Base-by-base conservation (phyloP, 2,888 invertebrate species). In the Noctuana brunneofusca region DNA sequence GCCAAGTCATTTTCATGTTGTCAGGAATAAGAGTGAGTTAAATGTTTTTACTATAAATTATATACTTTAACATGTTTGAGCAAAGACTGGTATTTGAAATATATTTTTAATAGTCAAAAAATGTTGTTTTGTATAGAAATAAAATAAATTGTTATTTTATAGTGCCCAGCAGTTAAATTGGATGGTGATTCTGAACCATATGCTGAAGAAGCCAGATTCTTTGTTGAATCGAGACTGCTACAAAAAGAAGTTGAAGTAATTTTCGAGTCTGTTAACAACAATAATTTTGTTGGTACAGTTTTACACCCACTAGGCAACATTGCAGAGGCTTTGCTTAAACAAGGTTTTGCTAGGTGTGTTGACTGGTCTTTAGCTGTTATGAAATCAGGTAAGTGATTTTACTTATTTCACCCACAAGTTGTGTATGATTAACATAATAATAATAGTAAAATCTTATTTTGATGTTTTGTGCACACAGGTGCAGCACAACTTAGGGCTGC, bases 1-100 rank as follows among this genome's bases (percentile, higher is more conserved):
- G 97, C 73, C 96, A 98, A 78, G 95, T 99, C 64, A 99, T 98
- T 0, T 86, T 99, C 64, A 98, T 98, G 96, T 94, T 99, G 68
- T 97, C 98, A 56, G 99, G 99, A 65, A 97, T 99, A 70, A 92
- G 96, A 76, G 95, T 95, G 83, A 92, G 93, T 86, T 65, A 60
- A 63, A 41, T 41, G 11, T 38, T 2, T 38, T 9, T n/a, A n/a
- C n/a, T n/a, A n/a, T n/a, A n/a, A n/a, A n/a, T n/a, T n/a, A 41
- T 35, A 49, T 48, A 12, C 6, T 24, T 58, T 46, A 11, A 27
- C 5, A 8, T 27, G 9, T 27, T 27, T 6, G 0, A 27, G 0
- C 5, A 27, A 8, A 27, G 5, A 27, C 9, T 32, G 12, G 12
- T 32, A 38, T 14, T 38, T n/a, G 2, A n/a, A 38, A 38, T 1